phyloP scores from a whole-genome alignment of 2,113 vertebrate species.

The Mixornis gularis region DNA sequence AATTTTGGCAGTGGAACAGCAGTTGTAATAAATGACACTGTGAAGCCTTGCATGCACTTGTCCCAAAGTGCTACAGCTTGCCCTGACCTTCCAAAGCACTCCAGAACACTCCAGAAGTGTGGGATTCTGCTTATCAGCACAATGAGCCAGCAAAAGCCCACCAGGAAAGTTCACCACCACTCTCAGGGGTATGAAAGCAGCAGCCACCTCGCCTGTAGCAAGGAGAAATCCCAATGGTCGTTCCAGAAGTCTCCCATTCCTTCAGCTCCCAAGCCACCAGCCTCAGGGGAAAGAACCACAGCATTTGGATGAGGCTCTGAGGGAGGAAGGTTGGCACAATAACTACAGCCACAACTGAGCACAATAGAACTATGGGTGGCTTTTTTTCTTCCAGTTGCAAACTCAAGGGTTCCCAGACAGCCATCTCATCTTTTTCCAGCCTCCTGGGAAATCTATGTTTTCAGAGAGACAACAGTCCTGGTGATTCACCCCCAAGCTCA shows the following conservation, averaged over 20 bases:
- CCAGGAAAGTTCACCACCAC: background rate
- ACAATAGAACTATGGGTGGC: background rate
- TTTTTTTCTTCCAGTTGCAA: background rate
- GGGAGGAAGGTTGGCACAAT: background rate
- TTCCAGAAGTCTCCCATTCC: background rate
- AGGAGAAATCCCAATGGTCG: background rate
- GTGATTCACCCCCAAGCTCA: background rate
- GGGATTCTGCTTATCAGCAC: background rate
- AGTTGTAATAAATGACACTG: background rate
- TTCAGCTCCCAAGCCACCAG: background rate
- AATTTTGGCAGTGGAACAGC: background rate
- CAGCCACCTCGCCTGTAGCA: rapidly evolving
- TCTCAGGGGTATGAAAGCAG: background rate
- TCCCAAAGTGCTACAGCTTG: background rate
- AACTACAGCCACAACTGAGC: background rate
- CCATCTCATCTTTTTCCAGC: background rate
- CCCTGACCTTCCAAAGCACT: background rate
- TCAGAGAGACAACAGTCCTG: background rate
- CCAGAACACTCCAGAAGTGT: background rate
- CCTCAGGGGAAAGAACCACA: background rate
- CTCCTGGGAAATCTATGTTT: background rate
- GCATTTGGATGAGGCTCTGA: rapidly evolving
- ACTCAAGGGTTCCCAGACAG: background rate
- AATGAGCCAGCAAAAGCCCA: background rate
- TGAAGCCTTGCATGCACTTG: background rate